Percentiles rank a stretch among this genome's conserved stretches.
phyloP scores from a whole-genome alignment of 2,113 vertebrate genomes.

The Alethe diademata region DNA sequence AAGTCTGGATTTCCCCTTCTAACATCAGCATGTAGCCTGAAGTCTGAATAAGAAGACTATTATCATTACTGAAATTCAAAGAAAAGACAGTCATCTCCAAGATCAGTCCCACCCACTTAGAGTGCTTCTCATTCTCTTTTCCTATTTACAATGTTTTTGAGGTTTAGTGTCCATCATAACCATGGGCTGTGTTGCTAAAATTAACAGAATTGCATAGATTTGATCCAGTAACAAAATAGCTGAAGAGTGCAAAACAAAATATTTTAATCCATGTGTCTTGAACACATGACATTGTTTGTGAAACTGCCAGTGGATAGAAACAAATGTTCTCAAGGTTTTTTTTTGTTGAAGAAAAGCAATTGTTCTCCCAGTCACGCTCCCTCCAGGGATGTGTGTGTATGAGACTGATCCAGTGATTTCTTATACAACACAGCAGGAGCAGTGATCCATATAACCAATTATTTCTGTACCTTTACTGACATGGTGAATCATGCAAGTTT shows the following conservation, averaged over 20 bases:
- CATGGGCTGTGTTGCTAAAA: background rate
- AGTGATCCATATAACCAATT: constrained; percentile 61
- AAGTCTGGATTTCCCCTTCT: background rate
- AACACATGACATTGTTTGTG: background rate
- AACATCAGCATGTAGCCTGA: background rate
- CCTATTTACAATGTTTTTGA: background rate
- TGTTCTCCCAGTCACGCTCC: background rate
- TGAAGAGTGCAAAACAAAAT: background rate
- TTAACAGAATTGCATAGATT: background rate
- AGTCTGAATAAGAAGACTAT: background rate
- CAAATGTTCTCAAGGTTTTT: background rate
- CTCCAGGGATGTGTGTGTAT: background rate
- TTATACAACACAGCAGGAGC: constrained; percentile 47
- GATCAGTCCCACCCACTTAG: background rate
- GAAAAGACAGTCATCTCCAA: background rate
- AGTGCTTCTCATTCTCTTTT: background rate
- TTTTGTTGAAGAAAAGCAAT: background rate
- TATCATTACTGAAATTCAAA: background rate
- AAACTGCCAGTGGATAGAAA: background rate
- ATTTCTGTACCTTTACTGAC: constrained; percentile 53
- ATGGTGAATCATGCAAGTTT: constrained; percentile 34
- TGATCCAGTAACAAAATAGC: background rate
- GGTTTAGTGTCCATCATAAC: background rate
- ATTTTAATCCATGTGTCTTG: background rate
- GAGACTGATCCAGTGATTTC: constrained; percentile 38